Conservation (phyloP, 1,140 invertebrate species). For the Heliothis virescens region DNA sequence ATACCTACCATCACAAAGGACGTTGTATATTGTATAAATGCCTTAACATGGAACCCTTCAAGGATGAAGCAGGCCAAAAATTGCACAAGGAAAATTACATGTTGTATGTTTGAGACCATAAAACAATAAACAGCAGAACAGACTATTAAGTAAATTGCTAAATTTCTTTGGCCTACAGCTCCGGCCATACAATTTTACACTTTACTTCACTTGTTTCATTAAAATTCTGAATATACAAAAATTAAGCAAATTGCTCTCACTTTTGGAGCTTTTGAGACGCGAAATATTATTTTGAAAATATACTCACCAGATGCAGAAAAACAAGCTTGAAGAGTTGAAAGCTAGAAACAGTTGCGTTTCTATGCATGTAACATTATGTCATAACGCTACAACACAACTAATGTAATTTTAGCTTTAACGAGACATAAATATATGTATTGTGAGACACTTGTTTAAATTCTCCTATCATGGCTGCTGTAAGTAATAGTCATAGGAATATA, state of each 20-base stretch:
- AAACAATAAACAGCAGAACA: conserved; percentile 55
- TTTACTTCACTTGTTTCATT: conserved; percentile 51
- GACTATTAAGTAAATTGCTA: conserved; percentile 60
- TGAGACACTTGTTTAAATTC: too few species aligned
- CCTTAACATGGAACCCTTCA: conserved; percentile 20
- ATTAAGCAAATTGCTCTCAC: conserved; percentile 30
- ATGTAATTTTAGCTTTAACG: too few species aligned
- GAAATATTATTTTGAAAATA: conserved; percentile 20
- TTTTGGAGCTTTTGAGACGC: conserved; percentile 23
- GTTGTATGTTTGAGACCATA: conserved; percentile 55
- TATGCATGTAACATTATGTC: too few species aligned
- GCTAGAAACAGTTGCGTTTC: not conserved
- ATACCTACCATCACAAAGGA: not conserved
- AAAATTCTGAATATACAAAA: conserved; percentile 48
- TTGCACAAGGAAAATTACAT: conserved; percentile 54
- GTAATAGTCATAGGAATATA: too few species aligned
- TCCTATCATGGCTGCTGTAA: too few species aligned
- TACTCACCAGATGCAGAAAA: not conserved
- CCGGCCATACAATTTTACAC: conserved; percentile 47
- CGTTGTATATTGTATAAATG: not conserved
- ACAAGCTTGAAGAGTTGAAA: not conserved
- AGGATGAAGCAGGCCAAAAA: conserved; percentile 53
- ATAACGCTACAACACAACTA: too few species aligned
- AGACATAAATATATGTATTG: too few species aligned
- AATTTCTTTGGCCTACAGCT: conserved; percentile 53